These are phyloP conservation scores for Andrena dorsata DNA, from an alignment of 2,888 invertebrate species.

Conservation along the genomic window DNA sequence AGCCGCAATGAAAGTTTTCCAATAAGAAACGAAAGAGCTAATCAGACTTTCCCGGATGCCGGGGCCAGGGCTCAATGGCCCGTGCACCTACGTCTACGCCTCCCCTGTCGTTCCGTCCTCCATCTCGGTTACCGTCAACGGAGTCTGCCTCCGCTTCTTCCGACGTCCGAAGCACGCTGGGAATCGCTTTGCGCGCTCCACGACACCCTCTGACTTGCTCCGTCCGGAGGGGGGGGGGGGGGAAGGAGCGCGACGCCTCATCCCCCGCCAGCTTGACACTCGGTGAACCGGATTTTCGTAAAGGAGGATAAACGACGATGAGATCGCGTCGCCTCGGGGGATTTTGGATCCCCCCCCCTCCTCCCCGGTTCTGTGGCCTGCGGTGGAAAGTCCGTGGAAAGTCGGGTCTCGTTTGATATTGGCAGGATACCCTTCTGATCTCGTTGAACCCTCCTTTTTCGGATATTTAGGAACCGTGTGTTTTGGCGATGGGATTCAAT, in stretches of 20 bases:
- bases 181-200: neutral
- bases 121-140: constrained; percentile 30
- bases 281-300: constrained; percentile 29
- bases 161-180: constrained; percentile 1
- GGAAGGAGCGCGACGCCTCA: neutral
- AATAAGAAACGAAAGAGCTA: constrained; percentile 80
- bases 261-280: neutral
- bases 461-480: neutral
- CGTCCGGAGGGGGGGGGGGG: neutral
- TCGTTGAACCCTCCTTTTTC: neutral
- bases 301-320: constrained; percentile 33
- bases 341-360: neutral
- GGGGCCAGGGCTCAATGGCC: constrained; percentile 77
- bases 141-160: constrained; percentile 10
- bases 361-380: neutral
- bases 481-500: neutral
- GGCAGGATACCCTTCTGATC: neutral
- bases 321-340: constrained; percentile 10
- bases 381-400: constrained; percentile 2
- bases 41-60: constrained; percentile 79
- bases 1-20: constrained; percentile 77
- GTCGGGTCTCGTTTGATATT: neutral
- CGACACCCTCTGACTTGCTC: neutral
- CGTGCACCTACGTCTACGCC: constrained; percentile 69
- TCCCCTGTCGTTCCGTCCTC: constrained; percentile 32